Evolutionary conservation across 2,797 vertebrate genomes (phyloP), one percentile per base, ranked within the genome.

Genomic region (Parotocinclus haroldoi): DNA sequence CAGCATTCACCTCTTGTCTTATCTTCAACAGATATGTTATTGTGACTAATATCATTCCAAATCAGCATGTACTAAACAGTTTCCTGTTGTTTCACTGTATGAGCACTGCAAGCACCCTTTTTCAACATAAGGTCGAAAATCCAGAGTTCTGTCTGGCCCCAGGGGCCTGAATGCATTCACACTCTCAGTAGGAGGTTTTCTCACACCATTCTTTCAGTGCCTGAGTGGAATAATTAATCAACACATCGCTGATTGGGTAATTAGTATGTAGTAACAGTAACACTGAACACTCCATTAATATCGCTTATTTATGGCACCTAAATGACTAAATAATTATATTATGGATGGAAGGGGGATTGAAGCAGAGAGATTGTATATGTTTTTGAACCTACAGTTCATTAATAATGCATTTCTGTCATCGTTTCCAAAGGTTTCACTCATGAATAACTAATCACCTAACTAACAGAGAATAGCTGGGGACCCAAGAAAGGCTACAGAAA

Each of bases 301-400:
- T 76, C 78, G 80, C 79, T 87, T 87, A 86, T 84, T 87, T 87
- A 85, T 87, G 81, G 79, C 69, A 82, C 74, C 75, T 80, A 79
- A 80, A 83, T 86, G 74, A 64, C 57, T 87, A 82, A 89, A 88
- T 85, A 83, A 76, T 77, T 67, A 78, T 77, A 74, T 80, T 77
- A 50, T 14, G 48, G 13, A 14, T 7, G 79, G 73, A 80, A 79
- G 79, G 79, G 79, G 82, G 76, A 81, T 14, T 38, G 61, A 38
- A 52, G 79, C 75, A 81, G 81, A 80, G 16, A 82, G 84, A 85
- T 42, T 83, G 83, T 81, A 77, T 81, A 67, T 81, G 79, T 72
- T 78, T 68, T 56, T 66, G 59, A 80, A 78, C 78, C 73, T 72
- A 54, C 60, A 60, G 71, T 75, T 74, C 82, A 81, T 85, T 79